Base-by-base conservation (phyloP, 2,797 vertebrate species). In the Notolabrus celidotus region DNA sequence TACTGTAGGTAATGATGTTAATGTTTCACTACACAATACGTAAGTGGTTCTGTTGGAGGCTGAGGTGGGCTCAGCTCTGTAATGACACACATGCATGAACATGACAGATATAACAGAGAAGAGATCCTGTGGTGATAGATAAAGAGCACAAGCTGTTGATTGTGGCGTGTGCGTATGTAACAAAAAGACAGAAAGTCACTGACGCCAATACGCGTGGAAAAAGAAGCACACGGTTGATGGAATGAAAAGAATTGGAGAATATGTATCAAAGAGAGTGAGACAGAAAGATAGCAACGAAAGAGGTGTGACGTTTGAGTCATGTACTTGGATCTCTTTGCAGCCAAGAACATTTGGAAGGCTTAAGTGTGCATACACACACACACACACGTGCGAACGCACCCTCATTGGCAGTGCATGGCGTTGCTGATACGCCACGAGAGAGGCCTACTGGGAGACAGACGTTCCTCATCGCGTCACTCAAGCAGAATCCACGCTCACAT, bases 301-400 rank as follows among this genome's bases (percentile, higher is more conserved):
- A 92, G 76, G 91, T 90, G 92, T 89, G 89, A 93, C 56, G 68
- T 83, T 86, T 93, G 90, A 93, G 74, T 93, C 92, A 93, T 87
- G 82, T 86, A 82, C 86, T 93, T 92, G 90, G 89, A 91, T 77
- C 69, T 33, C 60, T 80, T 70, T 38, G 27, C 75, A 59, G 65
- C 41, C 7, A 59, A 75, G 90, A 92, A 90, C 90, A 93, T 91
- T 94, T 92, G 91, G 91, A 91, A 72, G 79, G 86, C 87, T 93
- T 87, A 89, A 88, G 70, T 86, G 84, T 77, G 71, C 79, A 31
- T 29, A 51, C 55, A 29, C 74, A 76, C 84, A 31, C 29, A 51
- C 55, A 29, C 74, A 76, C 84, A 82, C 80, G 77, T 86, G 80
- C 49, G 25, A 79, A 76, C 1, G 14, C 77, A 76, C 71, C 57